Percentiles rank a stretch among this genome's conserved stretches.
These are phyloP conservation scores for Drosophila demipolita DNA, from an alignment of 2,888 invertebrate genomes.

Conservation along the genomic window DNA sequence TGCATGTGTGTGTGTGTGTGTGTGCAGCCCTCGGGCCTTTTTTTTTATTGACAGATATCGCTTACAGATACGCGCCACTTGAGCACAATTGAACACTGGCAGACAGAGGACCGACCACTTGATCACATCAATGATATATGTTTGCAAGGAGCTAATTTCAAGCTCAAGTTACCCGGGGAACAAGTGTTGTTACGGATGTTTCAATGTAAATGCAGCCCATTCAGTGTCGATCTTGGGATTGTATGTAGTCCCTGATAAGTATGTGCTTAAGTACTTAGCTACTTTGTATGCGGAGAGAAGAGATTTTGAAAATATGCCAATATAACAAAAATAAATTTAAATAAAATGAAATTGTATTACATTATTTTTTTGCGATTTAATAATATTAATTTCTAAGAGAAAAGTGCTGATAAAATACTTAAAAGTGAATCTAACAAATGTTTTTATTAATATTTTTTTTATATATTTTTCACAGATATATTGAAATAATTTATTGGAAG, in stretches of 20 bases:
- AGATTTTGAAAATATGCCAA: background rate
- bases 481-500: accelerated
- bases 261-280: background rate
- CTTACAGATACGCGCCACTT: slow-evolving; percentile 69
- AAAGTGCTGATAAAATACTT: too few relatives aligned
- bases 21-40: slow-evolving; percentile 36
- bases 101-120: slow-evolving; percentile 47
- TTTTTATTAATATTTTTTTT: background rate
- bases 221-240: slow-evolving; percentile 2
- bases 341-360: accelerated
- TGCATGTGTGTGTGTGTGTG: slow-evolving; percentile 18
- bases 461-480: background rate
- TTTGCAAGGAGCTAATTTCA: slow-evolving; percentile 59
- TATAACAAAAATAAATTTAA: background rate
- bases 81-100: slow-evolving; percentile 50
- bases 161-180: slow-evolving; percentile 49
- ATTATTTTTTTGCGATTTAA: background rate
- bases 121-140: slow-evolving; percentile 62
- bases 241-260: background rate
- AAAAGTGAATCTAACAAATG: background rate
- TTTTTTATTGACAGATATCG: slow-evolving; percentile 69
- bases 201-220: slow-evolving; percentile 18
- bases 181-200: slow-evolving; percentile 47
- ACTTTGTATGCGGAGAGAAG: background rate
- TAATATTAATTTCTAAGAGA: too few relatives aligned